These are phyloP conservation scores for Vultur gryphus DNA, from an alignment of 2,797 vertebrate genomes.

Conservation along the genomic window DNA sequence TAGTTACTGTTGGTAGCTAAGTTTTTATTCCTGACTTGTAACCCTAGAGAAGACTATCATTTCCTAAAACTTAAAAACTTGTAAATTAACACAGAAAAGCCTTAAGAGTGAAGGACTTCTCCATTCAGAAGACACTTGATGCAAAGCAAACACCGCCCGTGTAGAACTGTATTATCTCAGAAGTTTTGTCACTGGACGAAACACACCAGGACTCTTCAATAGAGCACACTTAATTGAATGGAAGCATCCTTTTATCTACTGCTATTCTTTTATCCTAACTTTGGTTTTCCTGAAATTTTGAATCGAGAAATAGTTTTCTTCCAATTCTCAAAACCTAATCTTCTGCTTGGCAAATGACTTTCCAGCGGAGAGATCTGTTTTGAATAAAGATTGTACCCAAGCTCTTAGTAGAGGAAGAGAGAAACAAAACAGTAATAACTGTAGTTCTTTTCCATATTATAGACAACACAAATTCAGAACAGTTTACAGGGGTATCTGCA, in stretches of 20 bases:
- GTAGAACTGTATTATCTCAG: not conserved
- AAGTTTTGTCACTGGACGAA: not conserved
- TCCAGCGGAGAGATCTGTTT: not conserved
- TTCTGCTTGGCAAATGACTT: not conserved
- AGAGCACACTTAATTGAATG: not conserved
- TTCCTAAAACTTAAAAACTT: not conserved
- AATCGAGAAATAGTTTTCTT: not conserved
- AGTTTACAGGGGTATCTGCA: not conserved
- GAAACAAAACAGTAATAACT: not conserved
- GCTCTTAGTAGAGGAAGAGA: not conserved
- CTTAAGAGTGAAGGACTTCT: not conserved
- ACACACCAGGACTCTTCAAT: not conserved
- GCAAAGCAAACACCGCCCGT: accelerated
- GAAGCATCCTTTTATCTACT: not conserved
- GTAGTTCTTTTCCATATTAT: not conserved
- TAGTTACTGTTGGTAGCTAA: not conserved
- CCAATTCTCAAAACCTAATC: not conserved
- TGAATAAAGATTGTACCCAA: not conserved
- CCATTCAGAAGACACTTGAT: not conserved
- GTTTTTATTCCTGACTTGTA: not conserved
- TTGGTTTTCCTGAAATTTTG: not conserved
- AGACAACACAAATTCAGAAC: not conserved
- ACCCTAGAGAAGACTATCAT: not conserved
- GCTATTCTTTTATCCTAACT: not conserved
- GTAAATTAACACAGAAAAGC: not conserved